Percentiles rank a stretch among this genome's conserved stretches.
These are phyloP conservation scores for Diplodus sargus DNA, from an alignment of 2,797 vertebrate genomes.

Conservation along the genomic window DNA sequence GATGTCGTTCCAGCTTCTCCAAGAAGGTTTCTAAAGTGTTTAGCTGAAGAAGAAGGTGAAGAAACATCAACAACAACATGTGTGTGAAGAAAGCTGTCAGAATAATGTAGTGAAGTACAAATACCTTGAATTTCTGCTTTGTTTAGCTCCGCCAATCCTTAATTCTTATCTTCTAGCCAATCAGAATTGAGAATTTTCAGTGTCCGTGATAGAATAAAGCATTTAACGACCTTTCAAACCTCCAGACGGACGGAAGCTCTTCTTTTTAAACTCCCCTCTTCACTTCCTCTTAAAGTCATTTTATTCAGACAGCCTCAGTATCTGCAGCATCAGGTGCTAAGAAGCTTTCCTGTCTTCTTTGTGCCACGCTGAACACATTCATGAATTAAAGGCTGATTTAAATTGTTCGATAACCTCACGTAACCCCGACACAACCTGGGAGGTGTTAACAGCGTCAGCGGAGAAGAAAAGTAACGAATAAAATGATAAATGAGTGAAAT, in stretches of 20 bases:
- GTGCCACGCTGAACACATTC: not conserved
- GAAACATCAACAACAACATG: too few relatives aligned
- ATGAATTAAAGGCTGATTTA: conserved; percentile 7
- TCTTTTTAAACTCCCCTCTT: not conserved
- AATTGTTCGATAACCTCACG: conserved; percentile 16
- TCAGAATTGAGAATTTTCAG: not conserved
- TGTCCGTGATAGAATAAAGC: not conserved
- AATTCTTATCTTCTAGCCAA: not conserved
- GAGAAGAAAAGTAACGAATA: not conserved
- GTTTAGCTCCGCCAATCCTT: too few relatives aligned
- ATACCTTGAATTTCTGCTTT: too few relatives aligned
- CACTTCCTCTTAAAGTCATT: not conserved
- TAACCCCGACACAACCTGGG: not conserved
- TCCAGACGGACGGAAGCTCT: not conserved
- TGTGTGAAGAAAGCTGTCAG: too few relatives aligned
- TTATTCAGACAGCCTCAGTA: not conserved
- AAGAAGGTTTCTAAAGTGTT: too few relatives aligned
- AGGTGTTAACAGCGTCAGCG: not conserved
- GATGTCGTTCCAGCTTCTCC: too few relatives aligned
- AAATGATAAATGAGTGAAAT: conserved; percentile 17
- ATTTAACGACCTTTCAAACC: not conserved
- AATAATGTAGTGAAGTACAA: too few relatives aligned
- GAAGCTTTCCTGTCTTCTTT: conserved; percentile 1
- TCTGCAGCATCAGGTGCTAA: not conserved
- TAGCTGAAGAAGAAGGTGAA: too few relatives aligned